phyloP scores from a whole-genome alignment of 2,113 vertebrate species.

The Coregonus clupeaformis region DNA sequence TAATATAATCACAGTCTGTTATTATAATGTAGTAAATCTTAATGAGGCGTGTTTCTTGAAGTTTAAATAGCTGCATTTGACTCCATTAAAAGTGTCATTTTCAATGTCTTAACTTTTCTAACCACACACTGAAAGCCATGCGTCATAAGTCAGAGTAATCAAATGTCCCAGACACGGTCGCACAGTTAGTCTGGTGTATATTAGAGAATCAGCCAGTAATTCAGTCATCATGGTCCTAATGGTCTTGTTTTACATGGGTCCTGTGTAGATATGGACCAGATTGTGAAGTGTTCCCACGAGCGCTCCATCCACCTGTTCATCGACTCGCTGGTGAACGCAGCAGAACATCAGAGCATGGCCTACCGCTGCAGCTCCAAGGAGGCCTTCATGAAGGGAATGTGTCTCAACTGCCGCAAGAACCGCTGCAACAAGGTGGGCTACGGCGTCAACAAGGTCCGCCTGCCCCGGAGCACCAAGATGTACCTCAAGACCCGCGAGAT shows the following conservation, averaged over 20 bases:
- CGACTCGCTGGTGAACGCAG: conserved; percentile 88
- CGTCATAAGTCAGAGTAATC: background rate
- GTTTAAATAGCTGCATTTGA: conserved; percentile 6
- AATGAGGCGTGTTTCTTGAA: background rate
- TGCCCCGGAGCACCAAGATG: conserved; percentile 85
- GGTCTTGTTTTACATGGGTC: background rate
- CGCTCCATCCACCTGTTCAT: conserved; percentile 97
- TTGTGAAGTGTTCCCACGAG: conserved; percentile 95
- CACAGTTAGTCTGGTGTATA: conserved; percentile 56
- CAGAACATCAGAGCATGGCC: conserved; percentile 85
- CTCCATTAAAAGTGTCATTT: background rate
- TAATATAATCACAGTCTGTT: background rate
- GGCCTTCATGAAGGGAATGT: conserved; percentile 91
- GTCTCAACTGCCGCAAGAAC: conserved; percentile 94
- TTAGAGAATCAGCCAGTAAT: too few relatives aligned
- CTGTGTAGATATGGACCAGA: conserved; percentile 87
- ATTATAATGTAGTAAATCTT: conserved; percentile 2
- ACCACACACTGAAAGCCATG: background rate
- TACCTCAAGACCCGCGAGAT: conserved; percentile 90
- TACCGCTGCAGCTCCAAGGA: conserved; percentile 91
- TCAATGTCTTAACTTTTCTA: background rate
- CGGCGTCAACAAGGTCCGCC: conserved; percentile 86
- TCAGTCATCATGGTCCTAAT: too few relatives aligned
- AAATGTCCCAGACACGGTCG: too few relatives aligned
- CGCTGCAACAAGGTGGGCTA: conserved; percentile 97